phyloP scores from a whole-genome alignment of 2,797 vertebrate genomes.

The Triplophysa bombifrons region DNA sequence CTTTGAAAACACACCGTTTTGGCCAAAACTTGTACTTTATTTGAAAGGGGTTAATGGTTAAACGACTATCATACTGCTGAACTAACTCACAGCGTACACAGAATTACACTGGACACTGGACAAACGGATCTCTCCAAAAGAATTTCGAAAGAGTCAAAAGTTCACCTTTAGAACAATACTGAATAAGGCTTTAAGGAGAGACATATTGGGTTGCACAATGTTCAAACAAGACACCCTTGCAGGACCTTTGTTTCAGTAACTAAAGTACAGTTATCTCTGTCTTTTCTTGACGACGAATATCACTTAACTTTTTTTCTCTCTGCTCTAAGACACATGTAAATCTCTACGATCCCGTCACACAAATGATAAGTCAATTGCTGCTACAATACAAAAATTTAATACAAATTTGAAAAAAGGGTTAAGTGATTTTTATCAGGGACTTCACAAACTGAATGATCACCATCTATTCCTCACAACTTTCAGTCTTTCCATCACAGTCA shows the following conservation, averaged over 20 bases:
- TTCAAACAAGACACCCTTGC: constrained; percentile 23
- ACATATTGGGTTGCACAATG: constrained; percentile 14
- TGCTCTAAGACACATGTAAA: background rate
- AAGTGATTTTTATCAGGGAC: too few species aligned
- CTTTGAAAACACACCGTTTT: background rate
- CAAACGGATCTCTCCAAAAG: constrained; percentile 10
- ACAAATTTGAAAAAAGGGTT: too few species aligned
- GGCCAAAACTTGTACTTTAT: background rate
- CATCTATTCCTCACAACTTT: too few species aligned
- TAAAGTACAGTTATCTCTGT: constrained; percentile 26
- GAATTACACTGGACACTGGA: background rate
- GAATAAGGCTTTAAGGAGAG: constrained; percentile 9
- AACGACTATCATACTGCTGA: background rate
- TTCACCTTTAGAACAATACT: constrained; percentile 24
- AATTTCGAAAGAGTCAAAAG: constrained; percentile 21
- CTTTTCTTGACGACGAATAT: constrained; percentile 18
- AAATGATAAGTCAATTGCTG: background rate
- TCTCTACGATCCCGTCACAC: background rate
- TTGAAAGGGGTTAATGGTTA: constrained; percentile 34
- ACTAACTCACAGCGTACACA: background rate
- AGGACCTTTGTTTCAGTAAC: constrained; percentile 24
- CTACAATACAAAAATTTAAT: too few species aligned
- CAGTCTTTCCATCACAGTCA: too few species aligned
- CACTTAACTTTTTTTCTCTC: background rate
- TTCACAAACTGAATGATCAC: too few species aligned